phyloP scores from a whole-genome alignment of 2,888 invertebrate species.

The Kryphioiulus occultus region DNA sequence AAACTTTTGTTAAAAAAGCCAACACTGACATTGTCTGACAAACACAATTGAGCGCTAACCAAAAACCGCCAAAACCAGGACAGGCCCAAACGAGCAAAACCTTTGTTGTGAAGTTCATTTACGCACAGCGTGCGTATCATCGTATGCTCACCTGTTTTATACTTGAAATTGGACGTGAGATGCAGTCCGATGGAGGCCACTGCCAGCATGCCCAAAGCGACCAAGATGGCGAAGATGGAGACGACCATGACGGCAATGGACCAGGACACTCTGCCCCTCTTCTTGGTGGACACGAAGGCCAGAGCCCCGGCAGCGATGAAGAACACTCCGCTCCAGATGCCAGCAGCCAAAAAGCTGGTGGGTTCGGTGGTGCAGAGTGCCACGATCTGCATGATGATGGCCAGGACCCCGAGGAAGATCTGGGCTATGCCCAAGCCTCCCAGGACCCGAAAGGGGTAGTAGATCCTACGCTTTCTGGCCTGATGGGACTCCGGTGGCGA shows the following conservation, averaged over 20 bases:
- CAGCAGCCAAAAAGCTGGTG: slow-evolving; percentile 50
- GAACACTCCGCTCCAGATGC: slow-evolving; percentile 50
- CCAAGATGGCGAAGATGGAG: slow-evolving; percentile 51
- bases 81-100: too few species aligned
- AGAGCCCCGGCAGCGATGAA: slow-evolving; percentile 46
- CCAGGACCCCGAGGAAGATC: slow-evolving; percentile 50
- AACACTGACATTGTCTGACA: too few species aligned
- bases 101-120: too few species aligned
- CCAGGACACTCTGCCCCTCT: slow-evolving; percentile 42
- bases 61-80: too few species aligned
- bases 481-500: not conserved
- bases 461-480: not conserved
- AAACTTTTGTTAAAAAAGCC: too few species aligned
- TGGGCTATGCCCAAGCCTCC: slow-evolving; percentile 51
- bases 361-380: slow-evolving; percentile 50
- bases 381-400: slow-evolving; percentile 50
- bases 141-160: slow-evolving; percentile 47
- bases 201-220: slow-evolving; percentile 49
- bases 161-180: slow-evolving; percentile 48
- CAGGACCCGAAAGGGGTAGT: slow-evolving; percentile 51
- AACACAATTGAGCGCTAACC: too few species aligned
- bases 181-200: slow-evolving; percentile 51
- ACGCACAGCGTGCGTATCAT: too few species aligned
- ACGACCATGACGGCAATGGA: slow-evolving; percentile 52
- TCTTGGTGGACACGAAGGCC: slow-evolving; percentile 47